Evolutionary conservation across 1,140 invertebrate species (phyloP).

Genomic region (Bombyx mori): DNA sequence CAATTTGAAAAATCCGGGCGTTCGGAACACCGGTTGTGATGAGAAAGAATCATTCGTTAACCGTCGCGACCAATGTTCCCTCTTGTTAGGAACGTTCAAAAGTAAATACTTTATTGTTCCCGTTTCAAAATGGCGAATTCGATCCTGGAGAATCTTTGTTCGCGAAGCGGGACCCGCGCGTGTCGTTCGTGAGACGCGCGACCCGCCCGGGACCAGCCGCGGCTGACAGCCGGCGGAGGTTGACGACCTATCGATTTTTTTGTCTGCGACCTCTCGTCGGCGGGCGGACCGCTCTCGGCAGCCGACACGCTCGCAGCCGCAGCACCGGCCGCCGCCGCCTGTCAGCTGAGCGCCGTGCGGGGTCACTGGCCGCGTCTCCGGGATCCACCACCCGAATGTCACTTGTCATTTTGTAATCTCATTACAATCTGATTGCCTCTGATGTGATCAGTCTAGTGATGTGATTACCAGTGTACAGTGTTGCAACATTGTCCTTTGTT

Average conservation of each 20-base stretch:
- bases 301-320: slow-evolving; percentile 23
- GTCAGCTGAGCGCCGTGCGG: slow-evolving; percentile 42
- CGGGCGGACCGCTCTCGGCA: slow-evolving; percentile 48
- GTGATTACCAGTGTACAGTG: neutral
- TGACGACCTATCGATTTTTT: slow-evolving; percentile 69
- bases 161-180: slow-evolving; percentile 36
- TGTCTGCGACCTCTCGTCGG: slow-evolving; percentile 70
- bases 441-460: neutral
- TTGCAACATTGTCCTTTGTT: slow-evolving; percentile 12
- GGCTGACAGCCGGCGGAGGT: slow-evolving; percentile 46
- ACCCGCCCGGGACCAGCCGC: slow-evolving; percentile 46
- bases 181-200: slow-evolving; percentile 37
- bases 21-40: slow-evolving; percentile 29
- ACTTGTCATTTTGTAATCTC: slow-evolving; percentile 13
- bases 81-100: slow-evolving; percentile 46
- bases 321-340: slow-evolving; percentile 18
- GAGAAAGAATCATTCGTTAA: slow-evolving; percentile 32
- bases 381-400: slow-evolving; percentile 18
- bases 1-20: slow-evolving; percentile 45
- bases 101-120: slow-evolving; percentile 72
- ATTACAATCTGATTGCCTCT: slow-evolving; percentile 8
- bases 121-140: slow-evolving; percentile 71
- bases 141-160: slow-evolving; percentile 45
- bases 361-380: slow-evolving; percentile 58
- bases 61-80: slow-evolving; percentile 33